phyloP scores from a whole-genome alignment of 1,140 invertebrate genomes.

The Drosophila oshimai region DNA sequence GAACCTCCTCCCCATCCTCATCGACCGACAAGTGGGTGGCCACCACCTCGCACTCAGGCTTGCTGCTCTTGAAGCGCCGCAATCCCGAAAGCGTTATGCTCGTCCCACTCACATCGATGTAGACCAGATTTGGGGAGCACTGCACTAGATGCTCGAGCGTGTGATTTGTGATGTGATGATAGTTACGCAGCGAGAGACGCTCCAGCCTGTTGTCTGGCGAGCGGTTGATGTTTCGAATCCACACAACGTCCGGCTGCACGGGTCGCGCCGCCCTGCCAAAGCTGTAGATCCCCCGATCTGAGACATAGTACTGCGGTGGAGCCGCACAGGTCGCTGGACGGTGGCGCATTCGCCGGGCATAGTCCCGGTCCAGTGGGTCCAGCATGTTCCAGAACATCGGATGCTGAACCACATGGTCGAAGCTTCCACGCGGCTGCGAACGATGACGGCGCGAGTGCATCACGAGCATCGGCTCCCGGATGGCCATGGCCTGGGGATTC shows the following conservation, averaged over 20 bases:
- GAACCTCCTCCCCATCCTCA: neutral
- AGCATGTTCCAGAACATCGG: conserved; percentile 78
- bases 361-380: conserved; percentile 61
- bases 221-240: conserved; percentile 73
- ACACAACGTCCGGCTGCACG: conserved; percentile 70
- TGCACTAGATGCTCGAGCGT: conserved; percentile 85
- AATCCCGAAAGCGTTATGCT: conserved; percentile 85
- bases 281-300: conserved; percentile 76
- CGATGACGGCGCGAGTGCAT: conserved; percentile 48
- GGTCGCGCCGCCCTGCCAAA: conserved; percentile 69
- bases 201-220: conserved; percentile 72
- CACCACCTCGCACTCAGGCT: conserved; percentile 84
- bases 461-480: conserved; percentile 22
- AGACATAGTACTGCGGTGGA: conserved; percentile 43
- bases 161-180: conserved; percentile 86
- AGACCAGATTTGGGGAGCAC: conserved; percentile 84
- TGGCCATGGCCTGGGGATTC: conserved; percentile 42
- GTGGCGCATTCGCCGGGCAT: conserved; percentile 18
- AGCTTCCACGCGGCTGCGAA: conserved; percentile 32
- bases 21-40: conserved; percentile 78
- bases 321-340: conserved; percentile 1
- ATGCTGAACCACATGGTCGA: conserved; percentile 67
- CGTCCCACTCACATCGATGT: conserved; percentile 86
- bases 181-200: conserved; percentile 84
- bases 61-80: conserved; percentile 83